Percentiles rank a stretch among this genome's conserved stretches.
These are phyloP conservation scores for Acrobeloides nanus DNA, from an alignment of 2,888 invertebrate genomes.

Conservation along the genomic window DNA sequence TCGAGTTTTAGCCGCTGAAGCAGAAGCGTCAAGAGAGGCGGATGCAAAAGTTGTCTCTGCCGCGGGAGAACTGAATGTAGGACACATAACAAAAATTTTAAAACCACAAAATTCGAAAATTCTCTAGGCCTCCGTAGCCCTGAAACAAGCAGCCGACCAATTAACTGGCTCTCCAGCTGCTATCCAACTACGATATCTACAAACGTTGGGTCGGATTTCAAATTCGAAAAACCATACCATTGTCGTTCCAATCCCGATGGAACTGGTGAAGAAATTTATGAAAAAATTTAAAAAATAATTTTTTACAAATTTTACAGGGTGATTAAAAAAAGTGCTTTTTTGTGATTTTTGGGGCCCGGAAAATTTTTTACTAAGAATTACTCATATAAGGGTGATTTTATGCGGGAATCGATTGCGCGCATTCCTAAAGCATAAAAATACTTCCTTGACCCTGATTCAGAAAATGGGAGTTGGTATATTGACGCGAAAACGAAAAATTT, in stretches of 20 bases:
- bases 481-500: too few relatives aligned
- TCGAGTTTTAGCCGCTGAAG: conserved; percentile 42
- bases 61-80: conserved; percentile 30
- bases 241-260: conserved; percentile 50
- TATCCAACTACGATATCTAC: conserved; percentile 40
- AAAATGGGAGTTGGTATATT: too few relatives aligned
- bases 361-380: too few relatives aligned
- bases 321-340: too few relatives aligned
- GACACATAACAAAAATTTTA: too few relatives aligned
- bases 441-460: too few relatives aligned
- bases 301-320: too few relatives aligned
- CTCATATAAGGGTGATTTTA: too few relatives aligned
- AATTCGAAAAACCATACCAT: conserved; percentile 41
- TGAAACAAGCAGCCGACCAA: conserved; percentile 37
- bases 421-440: too few relatives aligned
- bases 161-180: conserved; percentile 33
- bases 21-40: conserved; percentile 41
- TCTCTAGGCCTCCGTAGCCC: conserved; percentile 36
- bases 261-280: conserved; percentile 52
- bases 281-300: too few relatives aligned
- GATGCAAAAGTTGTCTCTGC: conserved; percentile 43
- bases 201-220: conserved; percentile 40
- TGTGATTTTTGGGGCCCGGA: too few relatives aligned
- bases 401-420: too few relatives aligned
- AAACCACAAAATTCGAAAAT: neutral